These are phyloP conservation scores for Rhopalosiphum nymphaeae DNA, from an alignment of 2,888 invertebrate species.

Conservation along the genomic window DNA sequence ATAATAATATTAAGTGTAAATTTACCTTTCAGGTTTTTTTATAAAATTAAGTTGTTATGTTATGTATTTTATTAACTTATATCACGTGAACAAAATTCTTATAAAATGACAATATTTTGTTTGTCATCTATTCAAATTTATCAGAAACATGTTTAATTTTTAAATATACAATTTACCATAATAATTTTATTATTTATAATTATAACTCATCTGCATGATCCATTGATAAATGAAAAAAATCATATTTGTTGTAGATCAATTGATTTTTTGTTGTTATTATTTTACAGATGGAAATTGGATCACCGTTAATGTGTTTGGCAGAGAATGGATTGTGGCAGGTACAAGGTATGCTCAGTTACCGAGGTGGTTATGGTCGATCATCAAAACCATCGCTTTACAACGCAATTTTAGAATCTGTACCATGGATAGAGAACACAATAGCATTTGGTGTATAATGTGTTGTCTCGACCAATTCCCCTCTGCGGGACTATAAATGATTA, in stretches of 20 bases:
- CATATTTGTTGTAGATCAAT: neutral
- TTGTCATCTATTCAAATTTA: neutral
- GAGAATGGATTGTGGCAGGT: slow-evolving; percentile 75
- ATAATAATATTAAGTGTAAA: neutral
- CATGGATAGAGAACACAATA: slow-evolving; percentile 72
- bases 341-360: slow-evolving; percentile 75
- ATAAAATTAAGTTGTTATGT: neutral
- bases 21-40: neutral
- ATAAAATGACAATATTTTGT: neutral
- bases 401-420: slow-evolving; percentile 70
- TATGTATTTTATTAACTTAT: neutral
- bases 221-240: neutral
- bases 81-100: neutral
- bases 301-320: slow-evolving; percentile 76
- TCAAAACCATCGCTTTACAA: slow-evolving; percentile 75
- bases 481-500: neutral
- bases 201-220: neutral
- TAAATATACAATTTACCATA: neutral
- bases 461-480: neutral
- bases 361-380: slow-evolving; percentile 72
- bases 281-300: slow-evolving; percentile 77
- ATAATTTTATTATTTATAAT: neutral
- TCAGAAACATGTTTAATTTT: neutral
- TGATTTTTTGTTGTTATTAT: slow-evolving; percentile 3
- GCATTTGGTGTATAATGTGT: slow-evolving; percentile 68